phyloP scores from a whole-genome alignment of 64 coral and sea anemone genomes.

The Platygyra sinensis region DNA sequence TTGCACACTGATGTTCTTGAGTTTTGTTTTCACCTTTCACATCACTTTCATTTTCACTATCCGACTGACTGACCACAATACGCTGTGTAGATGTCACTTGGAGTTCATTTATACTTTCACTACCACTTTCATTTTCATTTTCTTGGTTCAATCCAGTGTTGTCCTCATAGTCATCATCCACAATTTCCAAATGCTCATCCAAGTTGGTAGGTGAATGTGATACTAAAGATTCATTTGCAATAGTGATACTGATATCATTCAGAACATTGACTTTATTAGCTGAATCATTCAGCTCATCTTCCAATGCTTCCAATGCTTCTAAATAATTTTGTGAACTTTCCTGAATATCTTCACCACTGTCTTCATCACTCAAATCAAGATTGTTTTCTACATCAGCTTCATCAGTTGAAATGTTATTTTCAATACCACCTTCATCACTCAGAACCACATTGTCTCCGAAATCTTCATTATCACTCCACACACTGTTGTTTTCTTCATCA shows the following conservation, averaged over 20 bases:
- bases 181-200: constrained; percentile 1
- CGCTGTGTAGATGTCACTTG: neutral
- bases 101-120: neutral
- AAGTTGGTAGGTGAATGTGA: neutral
- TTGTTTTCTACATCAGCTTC: neutral
- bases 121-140: neutral
- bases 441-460: neutral
- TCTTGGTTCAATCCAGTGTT: neutral
- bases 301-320: neutral
- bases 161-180: neutral
- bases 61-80: constrained; percentile 10
- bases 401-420: neutral
- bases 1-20: neutral
- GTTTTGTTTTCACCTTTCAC: neutral
- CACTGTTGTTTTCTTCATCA: neutral
- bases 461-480: neutral
- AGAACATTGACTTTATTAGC: constrained; percentile 8
- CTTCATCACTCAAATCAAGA: neutral
- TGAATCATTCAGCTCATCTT: neutral
- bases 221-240: constrained; percentile 7
- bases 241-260: constrained; percentile 37
- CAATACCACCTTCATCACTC: neutral
- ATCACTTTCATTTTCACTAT: constrained; percentile 24
- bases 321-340: neutral
- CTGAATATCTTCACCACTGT: neutral